These are phyloP conservation scores for Rhynchopsitta pachyrhyncha DNA, from an alignment of 2,113 vertebrate genomes.

Conservation along the genomic window DNA sequence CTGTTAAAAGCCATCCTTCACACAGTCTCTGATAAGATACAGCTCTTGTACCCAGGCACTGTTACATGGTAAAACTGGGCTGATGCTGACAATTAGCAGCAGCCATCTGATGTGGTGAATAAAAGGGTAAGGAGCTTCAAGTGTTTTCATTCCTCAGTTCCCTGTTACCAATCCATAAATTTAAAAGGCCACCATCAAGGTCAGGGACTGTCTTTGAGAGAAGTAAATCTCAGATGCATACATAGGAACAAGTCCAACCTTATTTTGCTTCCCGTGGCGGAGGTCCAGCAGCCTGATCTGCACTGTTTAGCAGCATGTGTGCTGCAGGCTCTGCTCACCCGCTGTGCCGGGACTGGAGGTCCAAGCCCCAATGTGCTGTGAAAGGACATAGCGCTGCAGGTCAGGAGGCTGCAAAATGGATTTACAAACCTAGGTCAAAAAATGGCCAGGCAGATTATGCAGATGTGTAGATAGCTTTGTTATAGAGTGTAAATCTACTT, in stretches of 20 bases:
- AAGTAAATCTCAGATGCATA: constrained; percentile 11
- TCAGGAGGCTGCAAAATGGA: neutral
- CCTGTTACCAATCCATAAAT: constrained; percentile 31
- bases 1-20: neutral
- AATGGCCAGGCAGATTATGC: neutral
- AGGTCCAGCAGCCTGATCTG: neutral
- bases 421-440: neutral
- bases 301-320: neutral
- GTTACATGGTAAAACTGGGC: neutral
- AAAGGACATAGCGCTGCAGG: neutral
- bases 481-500: neutral
- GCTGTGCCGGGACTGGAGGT: neutral
- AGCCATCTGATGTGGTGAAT: neutral
- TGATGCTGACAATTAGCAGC: neutral
- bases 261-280: neutral
- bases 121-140: neutral
- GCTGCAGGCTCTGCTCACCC: neutral
- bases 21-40: neutral
- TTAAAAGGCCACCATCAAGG: constrained; percentile 20
- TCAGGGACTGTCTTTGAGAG: constrained; percentile 21
- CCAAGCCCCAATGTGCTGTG: neutral
- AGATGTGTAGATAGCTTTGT: neutral
- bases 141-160: constrained; percentile 30
- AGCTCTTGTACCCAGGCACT: neutral
- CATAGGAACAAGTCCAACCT: neutral